Evolutionary conservation across 2,797 vertebrate genomes (phyloP).

Genomic region (Phyllotis vaccarum): DNA sequence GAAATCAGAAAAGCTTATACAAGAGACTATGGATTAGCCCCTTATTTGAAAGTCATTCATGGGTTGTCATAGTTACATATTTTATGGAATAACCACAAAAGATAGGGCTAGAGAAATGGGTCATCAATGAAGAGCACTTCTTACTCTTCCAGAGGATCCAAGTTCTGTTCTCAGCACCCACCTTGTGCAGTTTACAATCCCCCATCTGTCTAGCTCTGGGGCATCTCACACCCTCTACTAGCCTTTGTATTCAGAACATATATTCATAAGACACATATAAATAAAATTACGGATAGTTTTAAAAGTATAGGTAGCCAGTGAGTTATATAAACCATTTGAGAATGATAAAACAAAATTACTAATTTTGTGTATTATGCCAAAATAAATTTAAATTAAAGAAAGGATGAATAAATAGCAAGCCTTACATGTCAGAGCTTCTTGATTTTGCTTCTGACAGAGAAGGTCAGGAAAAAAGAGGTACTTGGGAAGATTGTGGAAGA

Average conservation of each 20-base stretch:
- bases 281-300: neutral
- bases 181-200: neutral
- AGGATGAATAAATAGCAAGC: neutral
- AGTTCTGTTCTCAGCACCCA: neutral
- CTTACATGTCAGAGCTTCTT: neutral
- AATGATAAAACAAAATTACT: neutral
- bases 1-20: neutral
- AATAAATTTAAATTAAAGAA: neutral
- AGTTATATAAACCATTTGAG: neutral
- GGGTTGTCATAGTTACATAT: neutral
- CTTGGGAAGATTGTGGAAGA: neutral
- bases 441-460: neutral
- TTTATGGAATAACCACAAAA: neutral
- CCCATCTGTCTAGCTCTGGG: neutral
- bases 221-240: neutral
- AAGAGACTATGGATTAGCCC: neutral
- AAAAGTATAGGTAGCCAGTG: neutral
- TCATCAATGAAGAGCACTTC: neutral
- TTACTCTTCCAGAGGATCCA: neutral
- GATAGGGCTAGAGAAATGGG: neutral
- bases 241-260: neutral
- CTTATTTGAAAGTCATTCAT: neutral
- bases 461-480: too few species aligned
- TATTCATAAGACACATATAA: neutral
- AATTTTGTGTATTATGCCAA: neutral